Conservation (phyloP, 2,888 invertebrate genomes). For the Danaus chrysippus region DNA sequence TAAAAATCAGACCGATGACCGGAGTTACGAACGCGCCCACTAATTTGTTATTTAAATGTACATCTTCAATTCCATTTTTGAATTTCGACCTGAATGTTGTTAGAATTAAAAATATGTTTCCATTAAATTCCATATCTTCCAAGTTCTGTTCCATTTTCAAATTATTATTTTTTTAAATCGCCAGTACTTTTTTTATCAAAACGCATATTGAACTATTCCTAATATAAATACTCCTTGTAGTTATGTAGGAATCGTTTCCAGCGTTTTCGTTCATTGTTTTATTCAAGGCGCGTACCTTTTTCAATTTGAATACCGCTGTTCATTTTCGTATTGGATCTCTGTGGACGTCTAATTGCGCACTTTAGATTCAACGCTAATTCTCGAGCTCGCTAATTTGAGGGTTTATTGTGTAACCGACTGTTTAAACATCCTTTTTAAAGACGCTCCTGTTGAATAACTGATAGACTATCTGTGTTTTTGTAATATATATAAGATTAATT, state of each 20-base stretch:
- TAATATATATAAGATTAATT: conserved; percentile 9
- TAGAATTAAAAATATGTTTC: conserved; percentile 21
- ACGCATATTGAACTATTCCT: background rate
- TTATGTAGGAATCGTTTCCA: conserved; percentile 6
- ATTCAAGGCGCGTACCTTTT: conserved; percentile 73
- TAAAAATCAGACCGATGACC: conserved; percentile 58
- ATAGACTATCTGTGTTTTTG: conserved; percentile 42
- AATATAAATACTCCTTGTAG: conserved; percentile 2
- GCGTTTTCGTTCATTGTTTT: conserved; percentile 55
- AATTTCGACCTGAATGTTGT: conserved; percentile 53
- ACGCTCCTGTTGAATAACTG: conserved; percentile 58
- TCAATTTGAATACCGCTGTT: conserved; percentile 77
- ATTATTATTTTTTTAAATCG: background rate
- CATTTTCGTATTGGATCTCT: conserved; percentile 73
- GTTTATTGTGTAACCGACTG: conserved; percentile 65
- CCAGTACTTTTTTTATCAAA: background rate
- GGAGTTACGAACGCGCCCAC: conserved; percentile 61
- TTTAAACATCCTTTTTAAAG: conserved; percentile 64
- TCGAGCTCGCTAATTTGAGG: conserved; percentile 71
- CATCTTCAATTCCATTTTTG: conserved; percentile 65
- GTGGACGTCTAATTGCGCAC: conserved; percentile 74
- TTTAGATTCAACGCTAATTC: conserved; percentile 76
- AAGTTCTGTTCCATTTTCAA: conserved; percentile 5
- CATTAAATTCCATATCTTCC: background rate
- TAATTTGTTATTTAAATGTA: conserved; percentile 74